A percentile compares a stretch with the other conserved stretches of the same genome.
Conservation (phyloP, 2,888 invertebrate genomes). For the Deilephila elpenor region DNA sequence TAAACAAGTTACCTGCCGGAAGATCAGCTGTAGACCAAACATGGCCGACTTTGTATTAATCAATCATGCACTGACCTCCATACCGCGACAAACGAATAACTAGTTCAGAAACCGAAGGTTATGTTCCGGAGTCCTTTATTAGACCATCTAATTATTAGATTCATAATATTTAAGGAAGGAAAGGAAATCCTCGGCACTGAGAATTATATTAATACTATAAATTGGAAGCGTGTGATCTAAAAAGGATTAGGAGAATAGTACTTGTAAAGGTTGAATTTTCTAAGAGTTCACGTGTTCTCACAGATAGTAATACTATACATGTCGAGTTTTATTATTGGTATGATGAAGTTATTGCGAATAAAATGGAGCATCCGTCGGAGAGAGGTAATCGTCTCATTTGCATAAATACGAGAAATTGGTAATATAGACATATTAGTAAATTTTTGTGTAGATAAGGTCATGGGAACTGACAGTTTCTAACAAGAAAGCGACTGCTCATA, state of each 20-base stretch:
- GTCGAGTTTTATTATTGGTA: too few species aligned
- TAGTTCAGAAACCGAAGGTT: background rate
- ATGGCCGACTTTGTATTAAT: conserved; percentile 2
- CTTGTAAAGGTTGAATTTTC: too few species aligned
- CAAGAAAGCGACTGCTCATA: background rate
- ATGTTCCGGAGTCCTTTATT: background rate
- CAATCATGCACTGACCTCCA: background rate
- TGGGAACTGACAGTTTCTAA: background rate
- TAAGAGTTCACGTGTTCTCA: too few species aligned
- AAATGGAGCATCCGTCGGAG: too few species aligned
- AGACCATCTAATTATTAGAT: background rate
- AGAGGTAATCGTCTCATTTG: too few species aligned
- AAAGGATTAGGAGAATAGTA: too few species aligned
- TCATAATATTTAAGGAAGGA: background rate
- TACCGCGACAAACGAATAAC: background rate
- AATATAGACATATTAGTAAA: too few species aligned
- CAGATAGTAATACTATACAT: too few species aligned
- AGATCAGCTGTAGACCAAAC: background rate
- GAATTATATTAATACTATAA: too few species aligned
- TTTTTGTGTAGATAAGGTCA: background rate
- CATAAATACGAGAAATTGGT: too few species aligned
- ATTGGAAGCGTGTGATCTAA: too few species aligned
- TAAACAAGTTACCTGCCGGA: conserved; percentile 6
- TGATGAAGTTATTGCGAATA: too few species aligned
- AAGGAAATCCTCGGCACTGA: background rate